Base-by-base conservation (phyloP, 2,797 vertebrate genomes). In the Bothrops alternatus region DNA sequence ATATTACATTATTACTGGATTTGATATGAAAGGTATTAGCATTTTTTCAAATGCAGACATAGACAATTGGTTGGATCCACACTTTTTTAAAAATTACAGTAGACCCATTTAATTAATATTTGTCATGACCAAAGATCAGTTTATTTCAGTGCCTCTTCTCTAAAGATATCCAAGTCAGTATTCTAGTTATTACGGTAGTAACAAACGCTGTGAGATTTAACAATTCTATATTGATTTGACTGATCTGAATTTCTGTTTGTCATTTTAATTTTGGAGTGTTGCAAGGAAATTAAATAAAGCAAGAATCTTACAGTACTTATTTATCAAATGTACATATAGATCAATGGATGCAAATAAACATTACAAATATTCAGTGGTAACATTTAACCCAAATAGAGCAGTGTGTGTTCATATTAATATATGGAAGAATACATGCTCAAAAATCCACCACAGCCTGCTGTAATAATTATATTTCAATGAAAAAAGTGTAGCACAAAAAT, bases 381-480 rank as follows among this genome's bases (percentile, higher is more conserved):
- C 47, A 57, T 50, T 37, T 58, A 65, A 78, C 50, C 47, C 16
- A 28, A 61, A 90, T 82, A 58, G 50, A 88, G 37, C 86, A 88
- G 37, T 6, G 1, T n/a, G 26, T 65, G 61, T 95, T 93, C 93
- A 94, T 95, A 92, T 42, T 94, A 20, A 91, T 95, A 91, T 26
- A 13, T 95, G 63, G 65, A 82, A 90, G 87, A 96, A 86, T 87
- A 25, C 53, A 87, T 93, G 96, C 8, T 94, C 56, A 95, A 96
- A 94, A 90, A 85, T 47, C 28, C 23, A 0, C 91, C 10, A 57
- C 28, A 85, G 69, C 56, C 47, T 93, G 93, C 96, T 95, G 91
- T 93, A 58, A 96, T 90, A 37, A 53, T 61, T 94, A 95, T 56
- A 53, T 93, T 94, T 92, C 61, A 86, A 92, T 28, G 4, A 92